Percentiles rank a stretch among this genome's conserved stretches.
phyloP scores from a whole-genome alignment of 2,888 invertebrate genomes.

The Erebia aethiops region DNA sequence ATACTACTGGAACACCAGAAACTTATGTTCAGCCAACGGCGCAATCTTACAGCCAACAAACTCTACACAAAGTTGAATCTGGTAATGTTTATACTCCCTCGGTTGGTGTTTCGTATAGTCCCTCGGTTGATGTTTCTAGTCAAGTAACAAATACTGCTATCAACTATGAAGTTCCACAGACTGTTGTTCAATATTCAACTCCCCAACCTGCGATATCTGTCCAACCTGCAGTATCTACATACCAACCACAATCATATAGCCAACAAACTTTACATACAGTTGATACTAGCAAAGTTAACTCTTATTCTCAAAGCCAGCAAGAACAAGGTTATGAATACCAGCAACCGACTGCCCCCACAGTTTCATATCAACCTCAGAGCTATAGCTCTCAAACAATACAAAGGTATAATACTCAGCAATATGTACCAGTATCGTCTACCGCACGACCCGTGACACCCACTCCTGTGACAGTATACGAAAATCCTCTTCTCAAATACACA shows the following conservation, averaged over 20 bases:
- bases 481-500: slow-evolving; percentile 44
- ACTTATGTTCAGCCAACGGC: slow-evolving; percentile 58
- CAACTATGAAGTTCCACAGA: slow-evolving; percentile 44
- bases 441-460: slow-evolving; percentile 38
- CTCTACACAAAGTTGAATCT: slow-evolving; percentile 60
- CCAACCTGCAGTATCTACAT: slow-evolving; percentile 59
- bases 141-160: slow-evolving; percentile 27
- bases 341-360: slow-evolving; percentile 44
- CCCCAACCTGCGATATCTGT: slow-evolving; percentile 57
- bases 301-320: slow-evolving; percentile 49
- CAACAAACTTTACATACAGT: slow-evolving; percentile 67
- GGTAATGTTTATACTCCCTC: slow-evolving; percentile 47
- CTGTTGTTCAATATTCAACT: slow-evolving; percentile 49
- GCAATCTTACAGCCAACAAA: slow-evolving; percentile 47
- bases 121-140: slow-evolving; percentile 46
- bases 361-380: slow-evolving; percentile 61
- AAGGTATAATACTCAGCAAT: slow-evolving; percentile 34
- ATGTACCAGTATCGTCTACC: slow-evolving; percentile 40
- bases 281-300: slow-evolving; percentile 57
- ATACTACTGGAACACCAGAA: slow-evolving; percentile 65
- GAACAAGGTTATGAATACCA: slow-evolving; percentile 58
- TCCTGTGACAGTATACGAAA: slow-evolving; percentile 44
- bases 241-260: slow-evolving; percentile 61
- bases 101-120: slow-evolving; percentile 47
- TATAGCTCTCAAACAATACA: slow-evolving; percentile 63